Evolutionary conservation across 2,797 vertebrate species (phyloP).

Genomic region (Girardinus metallicus): DNA sequence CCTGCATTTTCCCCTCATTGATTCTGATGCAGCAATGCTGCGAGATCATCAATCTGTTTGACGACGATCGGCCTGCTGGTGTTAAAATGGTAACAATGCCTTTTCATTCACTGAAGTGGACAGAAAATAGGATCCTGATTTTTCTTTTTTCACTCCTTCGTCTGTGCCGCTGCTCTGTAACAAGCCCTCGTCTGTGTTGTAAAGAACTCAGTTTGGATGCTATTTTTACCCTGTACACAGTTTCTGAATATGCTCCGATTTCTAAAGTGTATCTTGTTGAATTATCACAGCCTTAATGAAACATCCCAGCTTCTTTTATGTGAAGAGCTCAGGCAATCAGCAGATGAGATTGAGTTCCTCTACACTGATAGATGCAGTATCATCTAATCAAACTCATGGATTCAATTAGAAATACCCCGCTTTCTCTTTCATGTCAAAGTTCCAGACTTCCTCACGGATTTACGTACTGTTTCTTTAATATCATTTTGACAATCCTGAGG

Average conservation of each 20-base stretch:
- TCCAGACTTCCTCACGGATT: constrained; percentile 44
- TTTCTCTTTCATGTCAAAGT: constrained; percentile 61
- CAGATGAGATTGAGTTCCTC: constrained; percentile 72
- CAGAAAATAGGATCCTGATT: constrained; percentile 9
- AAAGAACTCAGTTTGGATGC: constrained; percentile 49
- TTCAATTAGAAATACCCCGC: constrained; percentile 66
- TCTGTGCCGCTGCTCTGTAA: constrained; percentile 42
- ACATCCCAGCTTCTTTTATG: constrained; percentile 72
- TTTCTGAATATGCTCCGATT: constrained; percentile 71
- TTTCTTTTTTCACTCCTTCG: constrained; percentile 18
- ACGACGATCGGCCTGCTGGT: constrained; percentile 29
- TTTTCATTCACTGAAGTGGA: constrained; percentile 25
- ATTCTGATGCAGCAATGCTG: constrained; percentile 31
- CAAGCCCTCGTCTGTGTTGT: constrained; percentile 40
- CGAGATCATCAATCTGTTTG: constrained; percentile 27
- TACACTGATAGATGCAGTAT: constrained; percentile 70
- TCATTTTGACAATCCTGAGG: constrained; percentile 12
- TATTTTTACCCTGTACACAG: constrained; percentile 64
- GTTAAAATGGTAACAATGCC: constrained; percentile 21
- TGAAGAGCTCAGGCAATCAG: constrained; percentile 77
- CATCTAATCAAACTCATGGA: constrained; percentile 73
- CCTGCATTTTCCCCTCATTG: constrained; percentile 35
- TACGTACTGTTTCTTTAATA: constrained; percentile 26
- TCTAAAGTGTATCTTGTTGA: constrained; percentile 76
- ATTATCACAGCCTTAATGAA: constrained; percentile 77